Evolutionary conservation across 1,140 invertebrate species (phyloP).

Genomic region (Drosophila jambulina): DNA sequence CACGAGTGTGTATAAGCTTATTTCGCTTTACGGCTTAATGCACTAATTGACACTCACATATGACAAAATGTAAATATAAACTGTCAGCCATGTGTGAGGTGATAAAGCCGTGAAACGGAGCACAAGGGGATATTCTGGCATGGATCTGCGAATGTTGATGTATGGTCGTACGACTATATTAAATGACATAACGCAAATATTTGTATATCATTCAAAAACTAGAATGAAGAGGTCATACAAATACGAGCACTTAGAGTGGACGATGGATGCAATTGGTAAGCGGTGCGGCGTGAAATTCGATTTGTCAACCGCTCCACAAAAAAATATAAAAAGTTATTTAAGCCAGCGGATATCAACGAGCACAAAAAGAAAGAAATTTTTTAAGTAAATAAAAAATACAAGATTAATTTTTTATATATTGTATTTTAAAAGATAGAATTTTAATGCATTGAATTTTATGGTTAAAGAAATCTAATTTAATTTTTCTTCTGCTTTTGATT

Average conservation of each 20-base stretch:
- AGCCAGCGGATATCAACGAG: background rate
- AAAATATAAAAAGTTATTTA: background rate
- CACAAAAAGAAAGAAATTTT: background rate
- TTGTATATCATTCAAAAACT: conserved; percentile 5
- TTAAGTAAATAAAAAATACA: background rate
- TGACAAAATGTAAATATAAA: conserved; percentile 12
- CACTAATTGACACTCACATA: conserved; percentile 17
- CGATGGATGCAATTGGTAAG: conserved; percentile 4
- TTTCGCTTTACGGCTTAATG: conserved; percentile 15
- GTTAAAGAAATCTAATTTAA: background rate
- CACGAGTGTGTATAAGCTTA: conserved; percentile 3
- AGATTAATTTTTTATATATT: background rate
- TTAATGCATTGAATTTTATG: background rate
- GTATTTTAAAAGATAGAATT: background rate
- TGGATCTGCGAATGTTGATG: background rate
- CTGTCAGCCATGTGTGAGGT: conserved; percentile 3
- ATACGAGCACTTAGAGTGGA: conserved; percentile 3
- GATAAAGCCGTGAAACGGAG: background rate
- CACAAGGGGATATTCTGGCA: background rate
- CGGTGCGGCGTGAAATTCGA: conserved; percentile 6
- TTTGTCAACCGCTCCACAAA: background rate
- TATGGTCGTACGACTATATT: background rate
- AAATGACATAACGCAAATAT: conserved; percentile 11
- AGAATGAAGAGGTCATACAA: background rate
- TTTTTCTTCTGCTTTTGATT: no score